Percentiles rank a stretch among this genome's conserved stretches.
These are phyloP conservation scores for Dynastes tityus DNA, from an alignment of 2,888 invertebrate species.

Conservation along the genomic window DNA sequence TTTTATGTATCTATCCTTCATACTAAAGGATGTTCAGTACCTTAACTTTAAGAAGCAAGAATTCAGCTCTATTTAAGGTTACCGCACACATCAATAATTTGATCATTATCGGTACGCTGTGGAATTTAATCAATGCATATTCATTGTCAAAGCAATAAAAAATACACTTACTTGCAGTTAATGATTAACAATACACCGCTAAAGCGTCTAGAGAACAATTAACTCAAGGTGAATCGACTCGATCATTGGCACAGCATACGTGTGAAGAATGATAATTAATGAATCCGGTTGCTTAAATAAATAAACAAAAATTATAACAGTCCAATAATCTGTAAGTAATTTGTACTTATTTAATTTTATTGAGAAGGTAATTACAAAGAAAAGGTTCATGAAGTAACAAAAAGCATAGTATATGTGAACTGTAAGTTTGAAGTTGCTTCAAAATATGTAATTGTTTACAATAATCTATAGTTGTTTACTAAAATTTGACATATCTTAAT, in stretches of 20 bases:
- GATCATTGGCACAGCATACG: background rate
- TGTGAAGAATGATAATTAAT: background rate
- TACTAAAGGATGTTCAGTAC: too few species aligned
- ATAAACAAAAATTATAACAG: background rate
- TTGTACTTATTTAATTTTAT: too few species aligned
- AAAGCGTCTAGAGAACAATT: background rate
- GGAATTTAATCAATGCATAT: constrained; percentile 13
- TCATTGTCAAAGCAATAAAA: constrained; percentile 4
- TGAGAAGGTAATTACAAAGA: too few species aligned
- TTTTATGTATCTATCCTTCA: too few species aligned
- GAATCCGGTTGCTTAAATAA: background rate
- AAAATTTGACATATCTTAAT: too few species aligned
- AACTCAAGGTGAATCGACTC: constrained; percentile 3
- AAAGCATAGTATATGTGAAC: too few species aligned
- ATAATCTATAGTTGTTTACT: too few species aligned
- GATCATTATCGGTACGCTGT: background rate
- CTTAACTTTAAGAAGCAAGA: too few species aligned
- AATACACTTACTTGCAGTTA: background rate
- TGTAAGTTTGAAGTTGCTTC: too few species aligned
- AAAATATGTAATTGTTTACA: too few species aligned
- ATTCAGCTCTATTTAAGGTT: too few species aligned
- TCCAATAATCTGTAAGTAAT: background rate
- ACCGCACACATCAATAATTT: background rate
- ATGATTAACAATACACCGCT: constrained; percentile 15
- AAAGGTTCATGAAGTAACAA: too few species aligned